Base-by-base conservation (phyloP, 2,113 vertebrate species). In the Lophochroa leadbeateri region DNA sequence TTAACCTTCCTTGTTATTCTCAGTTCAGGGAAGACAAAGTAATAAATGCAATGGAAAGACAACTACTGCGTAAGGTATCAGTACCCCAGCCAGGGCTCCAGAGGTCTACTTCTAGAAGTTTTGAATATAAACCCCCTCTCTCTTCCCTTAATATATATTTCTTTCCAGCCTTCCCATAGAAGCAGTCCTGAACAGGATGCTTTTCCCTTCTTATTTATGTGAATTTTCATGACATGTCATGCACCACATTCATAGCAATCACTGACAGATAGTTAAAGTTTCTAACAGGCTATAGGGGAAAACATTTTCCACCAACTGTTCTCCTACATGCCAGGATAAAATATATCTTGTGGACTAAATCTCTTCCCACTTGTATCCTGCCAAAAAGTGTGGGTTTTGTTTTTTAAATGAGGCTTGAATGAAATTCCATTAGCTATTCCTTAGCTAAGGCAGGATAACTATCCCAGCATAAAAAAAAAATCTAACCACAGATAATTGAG, bases 201-300 rank as follows among this genome's bases (percentile, higher is more conserved):
- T 96, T 96, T 95, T 61, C 37, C 44, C 35, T 43, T 95, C 82
- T 94, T 90, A 97, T 97, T 97, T 97, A 95, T 96, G 85, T 84
- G 85, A 86, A 87, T 88, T 89, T 78, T 89, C 83, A 91, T 86
- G 90, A 71, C 78, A 86, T 78, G 81, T 94, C 96, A 96, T 52
- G 77, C 95, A 91, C 90, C 57, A 58, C 83, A 82, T 96, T 96
- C 78, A 8, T 53, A 95, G 94, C 78, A 76, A 95, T 96, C 96
- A 93, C 78, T 94, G 94, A 85, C 96, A 95, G 94, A 93, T 96
- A 94, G 83, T 97, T 97, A 96, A 97, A 96, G 88, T 88, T 97
- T 95, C 90, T 95, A 93, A 96, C 28, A 6, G 95, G 89, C 92
- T 97, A 94, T 76, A 92, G 80, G 80, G 93, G 82, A 97, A 97